Percentiles rank a stretch among this genome's conserved stretches.
phyloP scores from a whole-genome alignment of 2,888 invertebrate genomes.

The Leptinotarsa tumamoca region DNA sequence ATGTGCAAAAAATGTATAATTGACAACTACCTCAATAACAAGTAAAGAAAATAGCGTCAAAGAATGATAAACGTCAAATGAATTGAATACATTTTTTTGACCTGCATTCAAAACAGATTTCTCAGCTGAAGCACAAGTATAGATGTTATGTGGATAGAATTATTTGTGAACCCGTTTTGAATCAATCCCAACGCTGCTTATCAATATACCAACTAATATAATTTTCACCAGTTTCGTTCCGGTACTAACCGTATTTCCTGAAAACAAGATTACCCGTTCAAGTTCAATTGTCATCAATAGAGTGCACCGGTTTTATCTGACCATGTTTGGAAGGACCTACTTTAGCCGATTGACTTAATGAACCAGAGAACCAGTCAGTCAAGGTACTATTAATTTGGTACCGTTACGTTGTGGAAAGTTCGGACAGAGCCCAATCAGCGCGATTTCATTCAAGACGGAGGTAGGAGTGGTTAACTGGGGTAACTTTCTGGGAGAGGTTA shows the following conservation, averaged over 20 bases:
- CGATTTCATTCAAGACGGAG: slow-evolving; percentile 9
- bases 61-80: too few relatives aligned
- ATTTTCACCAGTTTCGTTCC: not conserved
- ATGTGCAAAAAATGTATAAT: too few relatives aligned
- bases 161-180: too few relatives aligned
- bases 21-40: too few relatives aligned
- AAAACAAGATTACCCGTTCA: slow-evolving; percentile 11
- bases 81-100: too few relatives aligned
- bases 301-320: slow-evolving; percentile 28
- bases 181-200: too few relatives aligned
- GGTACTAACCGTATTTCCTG: not conserved
- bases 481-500: not conserved
- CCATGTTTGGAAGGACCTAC: slow-evolving; percentile 39
- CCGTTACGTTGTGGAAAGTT: slow-evolving; percentile 36
- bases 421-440: slow-evolving; percentile 32
- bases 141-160: too few relatives aligned
- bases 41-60: too few relatives aligned
- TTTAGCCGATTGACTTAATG: slow-evolving; percentile 43
- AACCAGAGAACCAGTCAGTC: slow-evolving; percentile 37
- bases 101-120: too few relatives aligned
- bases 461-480: not conserved
- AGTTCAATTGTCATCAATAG: slow-evolving; percentile 31
- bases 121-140: too few relatives aligned
- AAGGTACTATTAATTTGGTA: slow-evolving; percentile 31
- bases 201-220: too few relatives aligned